Evolutionary conservation across 2,113 vertebrate genomes (phyloP), one percentile per base, ranked within the genome.

Genomic region (Boleophthalmus pectinirostris): DNA sequence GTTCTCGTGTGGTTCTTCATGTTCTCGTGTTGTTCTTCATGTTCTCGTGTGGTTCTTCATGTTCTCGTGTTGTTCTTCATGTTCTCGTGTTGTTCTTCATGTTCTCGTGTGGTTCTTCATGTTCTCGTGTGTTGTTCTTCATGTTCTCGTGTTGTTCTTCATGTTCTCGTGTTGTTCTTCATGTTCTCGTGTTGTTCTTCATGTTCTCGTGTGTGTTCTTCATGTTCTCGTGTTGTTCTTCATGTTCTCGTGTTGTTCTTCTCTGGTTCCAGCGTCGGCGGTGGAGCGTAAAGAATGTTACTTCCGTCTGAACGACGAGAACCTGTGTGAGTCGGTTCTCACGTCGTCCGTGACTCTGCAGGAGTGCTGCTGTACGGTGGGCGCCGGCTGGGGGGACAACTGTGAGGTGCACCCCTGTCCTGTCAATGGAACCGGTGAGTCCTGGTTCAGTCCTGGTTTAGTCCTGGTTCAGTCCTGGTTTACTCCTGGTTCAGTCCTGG

Each of bases 361-460:
- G 85, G 97, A 99, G 82, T 99, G 98, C 87, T 99, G 98, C 93
- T 98, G 97, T 72, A 99, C 98, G 0, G 92, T 98, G 53, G 98
- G 98, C 12, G 97, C 96, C 0, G 97, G 97, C 53, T 99, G 97
- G 97, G 97, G 98, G 0, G 98, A 99, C 74, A 98, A 99, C 93
- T 99, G 97, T 58, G 97, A 99, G 93, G 95, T 99, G 61, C 94
- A 96, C 82, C 98, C 97, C 2, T 99, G 98, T 73, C 97, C 98
- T 0, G 94, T 98, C 24, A 79, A 94, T 57, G 96, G 94, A 70
- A 97, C 96, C 67, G 95, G 98, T 99, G 24, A 24, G 54, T 29
- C 29, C 29, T 29, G 29, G 29, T 29, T 29, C 4, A 29, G 29
- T 29, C 29, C 29, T 29, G 29, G 29, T 29, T 29, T 29, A 29